Conservation (phyloP, 1,140 invertebrate genomes). For the Ceratosolen solmsi region DNA sequence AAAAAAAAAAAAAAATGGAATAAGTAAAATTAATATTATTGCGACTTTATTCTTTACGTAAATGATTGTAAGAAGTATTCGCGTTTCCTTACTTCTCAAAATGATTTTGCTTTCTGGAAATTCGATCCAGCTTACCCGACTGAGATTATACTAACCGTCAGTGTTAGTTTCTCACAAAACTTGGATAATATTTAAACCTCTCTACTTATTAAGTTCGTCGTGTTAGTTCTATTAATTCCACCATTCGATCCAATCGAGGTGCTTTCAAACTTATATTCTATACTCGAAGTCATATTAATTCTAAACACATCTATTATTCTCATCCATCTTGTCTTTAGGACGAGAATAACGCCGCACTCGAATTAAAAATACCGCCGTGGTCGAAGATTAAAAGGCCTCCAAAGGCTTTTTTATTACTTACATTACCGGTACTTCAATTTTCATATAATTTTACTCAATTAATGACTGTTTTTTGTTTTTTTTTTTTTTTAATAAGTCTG, state of each 20-base stretch:
- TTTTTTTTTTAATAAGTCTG: not conserved
- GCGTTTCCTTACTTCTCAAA: conserved; percentile 38
- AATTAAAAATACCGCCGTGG: conserved; percentile 37
- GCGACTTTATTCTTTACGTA: conserved; percentile 36
- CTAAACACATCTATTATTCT: conserved; percentile 43
- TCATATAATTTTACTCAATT: conserved; percentile 22
- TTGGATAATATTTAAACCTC: conserved; percentile 41
- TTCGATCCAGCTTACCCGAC: conserved; percentile 30
- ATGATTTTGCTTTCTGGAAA: conserved; percentile 37
- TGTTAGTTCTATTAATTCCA: conserved; percentile 39
- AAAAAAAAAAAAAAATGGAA: not conserved
- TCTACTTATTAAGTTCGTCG: conserved; percentile 34
- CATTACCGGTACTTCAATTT: conserved; percentile 22
- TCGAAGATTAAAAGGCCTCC: conserved; percentile 31
- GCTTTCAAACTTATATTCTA: conserved; percentile 21
- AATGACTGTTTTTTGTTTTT: not conserved
- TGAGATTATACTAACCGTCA: conserved; percentile 29
- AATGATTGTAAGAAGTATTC: conserved; percentile 39
- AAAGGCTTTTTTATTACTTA: conserved; percentile 26
- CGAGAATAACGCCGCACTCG: conserved; percentile 29
- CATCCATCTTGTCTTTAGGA: conserved; percentile 22
- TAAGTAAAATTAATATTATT: conserved; percentile 47
- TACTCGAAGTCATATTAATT: conserved; percentile 31
- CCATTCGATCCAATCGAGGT: conserved; percentile 32
- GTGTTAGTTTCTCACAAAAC: conserved; percentile 29